Evolutionary conservation across 2,888 invertebrate species (phyloP).

Genomic region (Schrankia costaestrigalis): DNA sequence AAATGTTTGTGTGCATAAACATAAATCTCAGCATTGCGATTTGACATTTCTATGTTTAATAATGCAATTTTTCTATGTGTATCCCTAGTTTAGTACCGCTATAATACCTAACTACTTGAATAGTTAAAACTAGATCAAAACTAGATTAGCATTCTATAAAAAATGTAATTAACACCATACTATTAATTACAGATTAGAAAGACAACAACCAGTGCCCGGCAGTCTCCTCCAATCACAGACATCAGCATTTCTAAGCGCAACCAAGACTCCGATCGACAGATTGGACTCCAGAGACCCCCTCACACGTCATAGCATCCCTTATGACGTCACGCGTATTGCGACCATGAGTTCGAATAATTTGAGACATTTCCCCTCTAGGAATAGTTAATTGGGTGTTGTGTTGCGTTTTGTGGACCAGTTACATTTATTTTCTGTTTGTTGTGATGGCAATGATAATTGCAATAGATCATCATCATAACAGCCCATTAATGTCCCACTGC

Average conservation of each 20-base stretch:
- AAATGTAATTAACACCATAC: not conserved
- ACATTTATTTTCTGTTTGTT: too few relatives aligned
- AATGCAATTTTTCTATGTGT: too few relatives aligned
- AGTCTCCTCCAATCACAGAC: slow-evolving; percentile 67
- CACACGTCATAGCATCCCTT: slow-evolving; percentile 48
- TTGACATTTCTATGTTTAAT: too few relatives aligned
- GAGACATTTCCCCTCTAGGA: slow-evolving; percentile 63
- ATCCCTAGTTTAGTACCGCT: too few relatives aligned
- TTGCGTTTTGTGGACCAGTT: not conserved
- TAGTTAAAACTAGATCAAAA: too few relatives aligned
- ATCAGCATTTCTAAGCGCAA: slow-evolving; percentile 67
- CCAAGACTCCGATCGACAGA: slow-evolving; percentile 34
- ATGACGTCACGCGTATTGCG: slow-evolving; percentile 63
- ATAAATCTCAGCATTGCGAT: too few relatives aligned
- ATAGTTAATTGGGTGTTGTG: slow-evolving; percentile 48
- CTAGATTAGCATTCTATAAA: not conserved
- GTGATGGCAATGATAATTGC: too few relatives aligned
- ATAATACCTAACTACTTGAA: too few relatives aligned
- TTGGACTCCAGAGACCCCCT: slow-evolving; percentile 10
- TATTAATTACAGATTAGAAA: slow-evolving; percentile 45
- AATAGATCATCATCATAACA: too few relatives aligned
- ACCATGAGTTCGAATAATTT: slow-evolving; percentile 58
- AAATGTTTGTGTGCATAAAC: too few relatives aligned
- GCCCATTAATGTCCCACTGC: too few relatives aligned
- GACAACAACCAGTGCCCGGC: slow-evolving; percentile 60